Conservation (phyloP, 1,140 invertebrate species). For the Calliphora vicina region DNA sequence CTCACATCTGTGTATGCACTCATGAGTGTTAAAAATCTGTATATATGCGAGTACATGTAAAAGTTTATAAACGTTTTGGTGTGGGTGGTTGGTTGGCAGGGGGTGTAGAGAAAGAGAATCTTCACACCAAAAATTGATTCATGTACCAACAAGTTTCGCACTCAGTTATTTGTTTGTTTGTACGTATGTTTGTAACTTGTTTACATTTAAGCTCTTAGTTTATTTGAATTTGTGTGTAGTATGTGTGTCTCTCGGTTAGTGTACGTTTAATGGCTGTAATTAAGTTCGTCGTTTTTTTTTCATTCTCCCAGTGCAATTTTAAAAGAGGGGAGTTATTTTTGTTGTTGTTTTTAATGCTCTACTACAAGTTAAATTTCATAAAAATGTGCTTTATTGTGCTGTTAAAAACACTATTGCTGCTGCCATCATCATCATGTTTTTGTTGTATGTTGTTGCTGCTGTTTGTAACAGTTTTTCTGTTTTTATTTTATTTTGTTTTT, state of each 20-base stretch:
- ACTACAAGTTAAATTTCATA: not conserved
- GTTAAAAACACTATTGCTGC: not conserved
- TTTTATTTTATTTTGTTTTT: not conserved
- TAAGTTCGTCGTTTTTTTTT: not conserved
- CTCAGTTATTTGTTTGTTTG: not conserved
- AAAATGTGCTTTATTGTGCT: not conserved
- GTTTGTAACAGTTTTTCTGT: not conserved
- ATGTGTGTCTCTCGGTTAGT: not conserved
- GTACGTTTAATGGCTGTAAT: not conserved
- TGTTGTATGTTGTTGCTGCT: not conserved
- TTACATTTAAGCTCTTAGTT: not conserved
- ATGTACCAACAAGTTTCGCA: not conserved
- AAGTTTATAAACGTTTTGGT: no score
- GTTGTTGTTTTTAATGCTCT: not conserved
- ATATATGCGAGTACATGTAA: not conserved
- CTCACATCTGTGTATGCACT: not conserved
- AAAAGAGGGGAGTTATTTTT: not conserved
- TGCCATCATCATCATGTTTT: not conserved
- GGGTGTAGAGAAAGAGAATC: not conserved
- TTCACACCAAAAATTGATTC: constrained; percentile 1
- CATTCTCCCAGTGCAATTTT: not conserved
- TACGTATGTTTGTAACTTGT: not conserved
- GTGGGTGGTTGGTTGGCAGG: not conserved
- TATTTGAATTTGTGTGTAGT: not conserved
- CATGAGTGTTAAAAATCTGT: not conserved